Conservation (phyloP, 1,140 invertebrate species). For the Globodera ellingtonae region DNA sequence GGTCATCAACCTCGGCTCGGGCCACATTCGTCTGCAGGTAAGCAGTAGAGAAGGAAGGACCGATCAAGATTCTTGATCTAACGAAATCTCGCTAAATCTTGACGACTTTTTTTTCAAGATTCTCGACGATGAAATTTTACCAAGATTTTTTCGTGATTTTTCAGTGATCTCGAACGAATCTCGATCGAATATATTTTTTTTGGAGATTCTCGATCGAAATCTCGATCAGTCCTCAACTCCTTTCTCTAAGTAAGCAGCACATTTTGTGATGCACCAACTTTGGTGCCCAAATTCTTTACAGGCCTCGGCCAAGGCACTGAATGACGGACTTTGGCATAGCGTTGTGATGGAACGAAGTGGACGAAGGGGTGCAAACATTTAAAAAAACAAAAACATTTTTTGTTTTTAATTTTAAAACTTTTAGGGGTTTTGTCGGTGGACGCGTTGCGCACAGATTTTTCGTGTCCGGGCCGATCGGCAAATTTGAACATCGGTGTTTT, state of each 20-base stretch:
- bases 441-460: slow-evolving; percentile 83
- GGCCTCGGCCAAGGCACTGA: slow-evolving; percentile 78
- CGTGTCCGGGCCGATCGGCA: slow-evolving; percentile 75
- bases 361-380: slow-evolving; percentile 73
- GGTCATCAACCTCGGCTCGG: slow-evolving; percentile 82
- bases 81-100: too few species aligned
- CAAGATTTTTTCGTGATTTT: too few species aligned
- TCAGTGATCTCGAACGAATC: too few species aligned
- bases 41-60: too few species aligned
- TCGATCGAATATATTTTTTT: too few species aligned
- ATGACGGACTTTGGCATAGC: slow-evolving; percentile 87
- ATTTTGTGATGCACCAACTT: too few species aligned
- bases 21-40: slow-evolving; percentile 76
- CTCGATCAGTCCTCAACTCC: too few species aligned
- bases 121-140: too few species aligned
- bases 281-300: slow-evolving; percentile 64
- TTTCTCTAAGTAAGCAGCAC: too few species aligned
- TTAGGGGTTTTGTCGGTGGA: slow-evolving; percentile 76
- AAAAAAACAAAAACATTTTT: slow-evolving; percentile 9
- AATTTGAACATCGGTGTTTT: slow-evolving; percentile 55
- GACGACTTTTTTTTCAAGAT: too few species aligned
- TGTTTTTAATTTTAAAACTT: background rate
- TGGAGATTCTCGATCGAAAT: too few species aligned
- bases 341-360: slow-evolving; percentile 79
- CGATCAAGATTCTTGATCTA: too few species aligned